These are phyloP conservation scores for Nibea albiflora DNA, from an alignment of 2,113 vertebrate species.

Conservation along the genomic window DNA sequence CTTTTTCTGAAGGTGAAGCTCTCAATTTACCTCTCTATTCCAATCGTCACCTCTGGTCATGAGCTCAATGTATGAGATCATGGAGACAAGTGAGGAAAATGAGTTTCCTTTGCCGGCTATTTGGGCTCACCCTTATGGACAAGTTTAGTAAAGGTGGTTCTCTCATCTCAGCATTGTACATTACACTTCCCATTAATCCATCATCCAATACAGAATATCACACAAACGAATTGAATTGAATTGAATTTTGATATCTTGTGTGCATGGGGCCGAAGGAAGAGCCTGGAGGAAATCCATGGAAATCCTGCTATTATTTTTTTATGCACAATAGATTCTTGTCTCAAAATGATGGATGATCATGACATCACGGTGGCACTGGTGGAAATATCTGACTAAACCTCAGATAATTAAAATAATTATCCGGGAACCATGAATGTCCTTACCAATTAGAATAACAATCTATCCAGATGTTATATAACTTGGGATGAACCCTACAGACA, in stretches of 20 bases:
- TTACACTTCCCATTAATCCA: not conserved
- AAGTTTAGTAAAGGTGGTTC: not conserved
- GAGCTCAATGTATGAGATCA: slow-evolving; percentile 33
- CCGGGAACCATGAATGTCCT: not conserved
- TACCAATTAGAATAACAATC: no score
- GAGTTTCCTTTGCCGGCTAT: not conserved
- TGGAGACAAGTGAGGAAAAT: slow-evolving; percentile 24
- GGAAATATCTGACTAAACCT: not conserved
- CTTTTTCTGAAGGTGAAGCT: slow-evolving; percentile 2
- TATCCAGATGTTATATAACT: not conserved
- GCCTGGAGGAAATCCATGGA: not conserved
- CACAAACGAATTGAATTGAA: not conserved
- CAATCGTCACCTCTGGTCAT: not conserved
- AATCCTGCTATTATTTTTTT: not conserved
- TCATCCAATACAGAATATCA: no score
- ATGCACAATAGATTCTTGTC: not conserved
- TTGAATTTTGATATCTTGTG: not conserved
- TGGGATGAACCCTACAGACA: not conserved
- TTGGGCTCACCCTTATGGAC: not conserved
- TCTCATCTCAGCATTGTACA: not conserved
- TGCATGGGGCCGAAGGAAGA: not conserved
- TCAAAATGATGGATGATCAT: not conserved
- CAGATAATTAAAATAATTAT: not conserved
- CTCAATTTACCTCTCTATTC: not conserved
- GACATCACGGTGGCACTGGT: not conserved